A percentile compares a stretch with the other conserved stretches of the same genome.
Conservation (phyloP, 2,888 invertebrate species). For the Amorpha juglandis region DNA sequence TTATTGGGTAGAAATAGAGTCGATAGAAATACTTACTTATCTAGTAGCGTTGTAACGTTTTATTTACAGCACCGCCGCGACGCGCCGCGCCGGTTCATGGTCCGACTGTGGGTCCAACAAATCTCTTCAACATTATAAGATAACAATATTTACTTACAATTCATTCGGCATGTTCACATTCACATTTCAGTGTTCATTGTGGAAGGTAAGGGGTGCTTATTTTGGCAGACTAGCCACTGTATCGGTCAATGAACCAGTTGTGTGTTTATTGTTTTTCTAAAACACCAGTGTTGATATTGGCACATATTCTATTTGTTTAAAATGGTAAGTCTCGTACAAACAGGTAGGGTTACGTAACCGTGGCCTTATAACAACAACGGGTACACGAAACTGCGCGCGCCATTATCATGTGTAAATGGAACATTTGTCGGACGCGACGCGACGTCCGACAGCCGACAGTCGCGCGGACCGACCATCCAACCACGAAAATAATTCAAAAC, state of each 20-base stretch:
- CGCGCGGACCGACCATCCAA: not conserved
- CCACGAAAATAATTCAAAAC: conserved; percentile 3
- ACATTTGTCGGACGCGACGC: not conserved
- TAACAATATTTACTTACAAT: conserved; percentile 35
- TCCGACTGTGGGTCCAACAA: too few species aligned
- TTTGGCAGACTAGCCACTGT: conserved; percentile 70
- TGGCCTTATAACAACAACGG: conserved; percentile 48
- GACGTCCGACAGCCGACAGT: not conserved
- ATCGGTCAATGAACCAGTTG: conserved; percentile 70
- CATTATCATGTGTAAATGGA: conserved; percentile 21
- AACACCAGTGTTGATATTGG: conserved; percentile 77
- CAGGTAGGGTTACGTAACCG: conserved; percentile 67
- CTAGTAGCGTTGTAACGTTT: too few species aligned
- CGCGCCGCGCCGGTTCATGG: too few species aligned
- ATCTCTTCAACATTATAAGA: conserved; percentile 8
- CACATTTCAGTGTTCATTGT: conserved; percentile 51
- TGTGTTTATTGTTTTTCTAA: conserved; percentile 79
- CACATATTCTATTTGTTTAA: conserved; percentile 78
- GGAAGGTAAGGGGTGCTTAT: conserved; percentile 73
- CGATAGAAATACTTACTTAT: too few species aligned
- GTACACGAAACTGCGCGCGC: not conserved
- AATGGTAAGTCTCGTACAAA: conserved; percentile 69
- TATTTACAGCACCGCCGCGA: too few species aligned
- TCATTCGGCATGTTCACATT: conserved; percentile 42
- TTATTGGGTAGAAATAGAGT: too few species aligned